A percentile compares a stretch with the other conserved stretches of the same genome.
Evolutionary conservation across 37 sponge, comb jelly and placozoan genomes (phyloP).

Genomic region (Haliclona indistincta): DNA sequence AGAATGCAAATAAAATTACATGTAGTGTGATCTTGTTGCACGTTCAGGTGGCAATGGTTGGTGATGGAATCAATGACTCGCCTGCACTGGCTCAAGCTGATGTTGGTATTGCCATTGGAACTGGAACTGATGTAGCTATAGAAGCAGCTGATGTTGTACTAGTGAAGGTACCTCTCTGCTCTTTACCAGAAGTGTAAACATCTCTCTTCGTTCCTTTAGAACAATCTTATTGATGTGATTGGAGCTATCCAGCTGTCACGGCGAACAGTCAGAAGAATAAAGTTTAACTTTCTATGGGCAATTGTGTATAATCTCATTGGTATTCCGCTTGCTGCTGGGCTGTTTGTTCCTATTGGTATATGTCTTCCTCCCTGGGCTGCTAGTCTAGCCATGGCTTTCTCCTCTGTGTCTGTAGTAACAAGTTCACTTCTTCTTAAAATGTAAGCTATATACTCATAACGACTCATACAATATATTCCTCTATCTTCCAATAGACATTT

Average conservation of each 20-base stretch:
- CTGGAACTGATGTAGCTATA: slow-evolving; percentile 98
- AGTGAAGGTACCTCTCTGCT: slow-evolving; percentile 74
- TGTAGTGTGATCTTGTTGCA: too few species aligned
- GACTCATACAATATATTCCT: too few species aligned
- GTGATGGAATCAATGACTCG: slow-evolving; percentile 99
- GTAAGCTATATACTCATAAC: too few species aligned
- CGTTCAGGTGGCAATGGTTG: slow-evolving; percentile 85
- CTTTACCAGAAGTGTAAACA: neutral
- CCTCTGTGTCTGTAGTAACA: slow-evolving; percentile 94
- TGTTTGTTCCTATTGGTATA: slow-evolving; percentile 79
- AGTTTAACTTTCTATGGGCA: slow-evolving; percentile 94
- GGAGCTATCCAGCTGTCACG: slow-evolving; percentile 88
- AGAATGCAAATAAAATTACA: too few species aligned
- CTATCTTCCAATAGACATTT: neutral
- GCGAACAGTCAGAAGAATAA: slow-evolving; percentile 86
- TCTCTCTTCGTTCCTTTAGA: slow-evolving; percentile 28
- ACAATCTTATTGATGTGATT: slow-evolving; percentile 95
- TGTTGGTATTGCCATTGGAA: slow-evolving; percentile 97
- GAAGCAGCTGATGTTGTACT: slow-evolving; percentile 97
- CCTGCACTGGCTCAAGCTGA: slow-evolving; percentile 99
- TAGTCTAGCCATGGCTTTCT: slow-evolving; percentile 93
- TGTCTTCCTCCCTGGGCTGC: slow-evolving; percentile 94
- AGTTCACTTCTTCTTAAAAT: slow-evolving; percentile 90
- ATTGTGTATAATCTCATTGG: slow-evolving; percentile 88
- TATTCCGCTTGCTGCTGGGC: slow-evolving; percentile 95